These are phyloP conservation scores for Falco concolor DNA, from an alignment of 2,797 vertebrate species.

Conservation along the genomic window DNA sequence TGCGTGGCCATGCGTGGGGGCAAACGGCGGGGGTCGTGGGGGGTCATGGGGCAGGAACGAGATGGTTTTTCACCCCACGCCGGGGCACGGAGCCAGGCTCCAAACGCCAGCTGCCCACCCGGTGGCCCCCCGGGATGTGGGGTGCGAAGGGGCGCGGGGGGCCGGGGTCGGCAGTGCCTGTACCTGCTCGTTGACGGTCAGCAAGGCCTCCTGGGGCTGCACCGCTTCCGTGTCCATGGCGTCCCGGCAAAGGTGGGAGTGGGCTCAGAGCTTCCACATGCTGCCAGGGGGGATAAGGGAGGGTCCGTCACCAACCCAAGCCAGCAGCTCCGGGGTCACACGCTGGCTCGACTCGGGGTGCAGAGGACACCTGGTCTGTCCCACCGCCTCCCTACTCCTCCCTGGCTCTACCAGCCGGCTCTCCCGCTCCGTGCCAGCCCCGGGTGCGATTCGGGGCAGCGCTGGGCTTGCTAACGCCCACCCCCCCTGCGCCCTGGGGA, in stretches of 20 bases:
- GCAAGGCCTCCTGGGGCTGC: constrained; percentile 81
- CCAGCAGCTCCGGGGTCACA: background rate
- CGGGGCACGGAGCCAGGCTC: rapidly evolving
- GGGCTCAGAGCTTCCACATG: constrained; percentile 75
- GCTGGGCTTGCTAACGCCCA: too few species aligned
- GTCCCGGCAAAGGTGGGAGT: constrained; percentile 8
- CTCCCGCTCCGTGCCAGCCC: background rate
- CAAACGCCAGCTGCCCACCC: background rate
- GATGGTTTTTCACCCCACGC: background rate
- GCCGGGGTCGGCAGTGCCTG: background rate
- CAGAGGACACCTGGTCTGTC: too few species aligned
- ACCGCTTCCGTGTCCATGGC: constrained; percentile 86
- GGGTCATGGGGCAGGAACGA: background rate
- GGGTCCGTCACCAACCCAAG: background rate
- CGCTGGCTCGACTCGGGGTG: rapidly evolving
- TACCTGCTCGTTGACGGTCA: constrained; percentile 96
- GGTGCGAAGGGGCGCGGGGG: background rate
- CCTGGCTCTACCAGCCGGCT: background rate
- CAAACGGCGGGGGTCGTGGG: background rate
- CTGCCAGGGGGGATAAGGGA: constrained; percentile 40
- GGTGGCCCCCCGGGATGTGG: rapidly evolving
- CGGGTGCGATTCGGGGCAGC: rapidly evolving
- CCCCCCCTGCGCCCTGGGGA: rapidly evolving
- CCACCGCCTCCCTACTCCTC: too few species aligned
- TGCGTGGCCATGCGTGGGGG: rapidly evolving